Evolutionary conservation across 35 echinoderm and acorn worm species (phyloP).

Genomic region (Heliocidaris tuberculata): DNA sequence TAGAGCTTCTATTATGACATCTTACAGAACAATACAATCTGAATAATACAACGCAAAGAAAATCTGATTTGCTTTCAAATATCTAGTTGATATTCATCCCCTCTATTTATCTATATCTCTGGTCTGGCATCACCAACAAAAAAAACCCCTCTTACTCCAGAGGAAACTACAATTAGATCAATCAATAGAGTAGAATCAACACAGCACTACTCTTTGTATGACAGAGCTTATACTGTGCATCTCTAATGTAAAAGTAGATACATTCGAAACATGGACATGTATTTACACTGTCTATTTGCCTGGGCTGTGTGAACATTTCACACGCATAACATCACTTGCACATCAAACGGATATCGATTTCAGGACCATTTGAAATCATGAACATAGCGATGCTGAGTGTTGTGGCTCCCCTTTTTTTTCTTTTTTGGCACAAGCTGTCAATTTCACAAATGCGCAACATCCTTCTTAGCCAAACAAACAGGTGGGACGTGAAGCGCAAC

Average conservation of each 20-base stretch:
- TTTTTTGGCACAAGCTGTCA: not conserved
- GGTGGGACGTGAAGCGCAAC: not conserved
- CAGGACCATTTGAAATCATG: not conserved
- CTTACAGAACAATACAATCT: too few relatives aligned
- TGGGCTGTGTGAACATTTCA: not conserved
- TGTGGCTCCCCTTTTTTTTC: not conserved
- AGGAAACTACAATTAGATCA: not conserved
- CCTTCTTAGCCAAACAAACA: slow-evolving; percentile 10
- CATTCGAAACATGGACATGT: not conserved
- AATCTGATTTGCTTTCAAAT: too few relatives aligned
- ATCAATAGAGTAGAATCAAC: not conserved
- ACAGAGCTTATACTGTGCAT: not conserved
- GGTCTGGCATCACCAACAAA: not conserved
- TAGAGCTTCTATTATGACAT: too few relatives aligned
- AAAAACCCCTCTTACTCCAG: not conserved
- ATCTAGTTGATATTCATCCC: too few relatives aligned
- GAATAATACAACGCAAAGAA: too few relatives aligned
- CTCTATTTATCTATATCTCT: not conserved
- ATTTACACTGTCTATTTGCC: not conserved
- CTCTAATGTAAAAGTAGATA: not conserved
- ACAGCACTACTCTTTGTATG: not conserved
- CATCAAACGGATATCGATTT: not conserved
- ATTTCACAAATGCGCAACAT: not conserved
- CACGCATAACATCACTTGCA: not conserved
- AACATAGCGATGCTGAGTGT: not conserved